These are phyloP conservation scores for Mustela erminea DNA, from an alignment of 2,797 vertebrate species.

Conservation along the genomic window DNA sequence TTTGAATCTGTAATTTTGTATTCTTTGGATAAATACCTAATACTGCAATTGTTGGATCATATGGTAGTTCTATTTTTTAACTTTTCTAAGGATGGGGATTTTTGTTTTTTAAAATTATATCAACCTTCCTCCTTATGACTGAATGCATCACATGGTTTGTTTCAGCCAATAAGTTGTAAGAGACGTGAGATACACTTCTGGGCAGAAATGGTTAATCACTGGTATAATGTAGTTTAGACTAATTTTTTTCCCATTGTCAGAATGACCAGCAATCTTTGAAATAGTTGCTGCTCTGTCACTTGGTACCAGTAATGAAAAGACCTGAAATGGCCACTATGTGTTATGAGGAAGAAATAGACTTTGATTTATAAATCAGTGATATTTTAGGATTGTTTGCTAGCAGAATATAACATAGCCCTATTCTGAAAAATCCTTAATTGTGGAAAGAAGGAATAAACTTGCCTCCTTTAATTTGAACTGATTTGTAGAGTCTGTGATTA, in stretches of 20 bases:
- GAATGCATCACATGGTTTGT: background rate
- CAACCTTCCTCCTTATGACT: background rate
- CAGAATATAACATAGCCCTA: background rate
- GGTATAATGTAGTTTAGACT: background rate
- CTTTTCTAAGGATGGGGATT: background rate
- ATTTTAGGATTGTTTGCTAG: constrained; percentile 15
- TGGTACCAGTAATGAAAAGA: background rate
- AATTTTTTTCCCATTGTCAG: background rate
- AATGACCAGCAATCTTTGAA: background rate
- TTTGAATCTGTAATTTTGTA: background rate
- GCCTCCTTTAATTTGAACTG: constrained; percentile 52
- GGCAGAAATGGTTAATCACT: background rate
- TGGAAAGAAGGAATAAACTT: constrained; percentile 47
- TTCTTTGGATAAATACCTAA: background rate
- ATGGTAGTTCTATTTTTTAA: background rate
- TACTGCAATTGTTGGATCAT: background rate
- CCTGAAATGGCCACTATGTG: background rate
- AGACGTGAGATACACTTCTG: background rate
- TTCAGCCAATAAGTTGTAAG: background rate
- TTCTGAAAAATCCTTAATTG: constrained; percentile 14
- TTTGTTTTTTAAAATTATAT: background rate
- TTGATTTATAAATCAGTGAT: background rate
- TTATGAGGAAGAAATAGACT: background rate
- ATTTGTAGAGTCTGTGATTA: constrained; percentile 8
- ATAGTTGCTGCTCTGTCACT: background rate